A percentile compares a stretch with the other conserved stretches of the same genome.
Conservation (phyloP, 2,888 invertebrate species). For the Pimpla rufipes region DNA sequence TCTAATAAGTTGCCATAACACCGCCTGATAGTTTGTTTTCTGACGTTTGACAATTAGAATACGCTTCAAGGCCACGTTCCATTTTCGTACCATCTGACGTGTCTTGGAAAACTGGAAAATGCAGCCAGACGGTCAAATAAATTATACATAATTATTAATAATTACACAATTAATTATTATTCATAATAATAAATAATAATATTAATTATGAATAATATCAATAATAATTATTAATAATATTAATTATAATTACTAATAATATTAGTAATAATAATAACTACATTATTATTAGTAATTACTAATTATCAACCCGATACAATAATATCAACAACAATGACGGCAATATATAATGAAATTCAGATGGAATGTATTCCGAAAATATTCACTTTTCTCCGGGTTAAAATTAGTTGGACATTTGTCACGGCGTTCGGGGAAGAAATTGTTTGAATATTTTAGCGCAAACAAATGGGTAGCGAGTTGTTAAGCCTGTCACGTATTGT, state of each 20-base stretch:
- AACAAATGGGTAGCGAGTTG: neutral
- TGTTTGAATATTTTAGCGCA: neutral
- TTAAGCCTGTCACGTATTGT: neutral
- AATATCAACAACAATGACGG: neutral
- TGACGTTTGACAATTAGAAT: neutral
- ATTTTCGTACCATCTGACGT: neutral
- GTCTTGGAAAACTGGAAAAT: neutral
- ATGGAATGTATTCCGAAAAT: neutral
- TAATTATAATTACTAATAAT: neutral
- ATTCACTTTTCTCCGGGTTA: neutral
- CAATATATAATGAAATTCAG: neutral
- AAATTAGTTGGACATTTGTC: neutral
- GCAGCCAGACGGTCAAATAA: neutral
- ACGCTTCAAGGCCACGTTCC: neutral
- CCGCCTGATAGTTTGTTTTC: neutral
- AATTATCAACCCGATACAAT: neutral
- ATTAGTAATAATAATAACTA: neutral
- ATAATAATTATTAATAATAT: neutral
- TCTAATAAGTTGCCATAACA: neutral
- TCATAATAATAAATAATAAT: neutral
- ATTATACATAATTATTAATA: neutral
- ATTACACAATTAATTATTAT: neutral
- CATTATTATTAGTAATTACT: neutral
- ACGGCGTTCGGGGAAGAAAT: neutral
- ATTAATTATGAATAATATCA: neutral